Percentiles rank a stretch among this genome's conserved stretches.
phyloP scores from a whole-genome alignment of 2,113 vertebrate species.

The Myanophis thanlyinensis region DNA sequence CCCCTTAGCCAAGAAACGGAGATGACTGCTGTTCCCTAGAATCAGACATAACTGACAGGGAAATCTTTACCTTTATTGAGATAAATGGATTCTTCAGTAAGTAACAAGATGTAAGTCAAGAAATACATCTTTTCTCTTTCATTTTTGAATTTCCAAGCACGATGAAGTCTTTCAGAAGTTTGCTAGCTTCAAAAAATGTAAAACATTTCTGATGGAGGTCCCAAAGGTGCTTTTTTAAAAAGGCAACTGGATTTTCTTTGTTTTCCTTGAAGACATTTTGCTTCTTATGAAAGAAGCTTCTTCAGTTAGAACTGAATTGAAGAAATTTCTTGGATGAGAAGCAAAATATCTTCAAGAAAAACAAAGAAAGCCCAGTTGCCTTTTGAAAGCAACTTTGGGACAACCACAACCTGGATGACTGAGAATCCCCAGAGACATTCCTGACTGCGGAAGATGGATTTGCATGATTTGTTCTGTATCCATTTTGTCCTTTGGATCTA shows the following conservation, averaged over 20 bases:
- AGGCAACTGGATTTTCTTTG: background rate
- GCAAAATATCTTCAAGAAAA: too few relatives aligned
- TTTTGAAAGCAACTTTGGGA: too few relatives aligned
- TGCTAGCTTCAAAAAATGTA: background rate
- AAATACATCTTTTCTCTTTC: background rate
- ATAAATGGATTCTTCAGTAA: background rate
- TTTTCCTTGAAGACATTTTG: background rate
- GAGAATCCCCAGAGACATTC: background rate
- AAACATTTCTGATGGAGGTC: background rate
- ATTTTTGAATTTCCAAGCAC: conserved; percentile 21
- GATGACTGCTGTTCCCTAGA: too few relatives aligned
- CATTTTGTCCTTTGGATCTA: background rate
- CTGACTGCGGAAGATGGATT: background rate
- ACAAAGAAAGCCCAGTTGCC: too few relatives aligned
- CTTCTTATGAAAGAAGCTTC: background rate
- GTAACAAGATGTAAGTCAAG: background rate
- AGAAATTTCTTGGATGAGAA: too few relatives aligned
- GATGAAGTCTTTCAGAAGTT: rapidly evolving
- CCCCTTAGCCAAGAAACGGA: too few relatives aligned
- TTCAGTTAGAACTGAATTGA: too few relatives aligned
- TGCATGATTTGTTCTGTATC: background rate
- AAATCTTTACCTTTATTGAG: background rate
- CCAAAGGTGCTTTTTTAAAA: background rate
- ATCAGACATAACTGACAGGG: background rate
- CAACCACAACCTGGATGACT: background rate